phyloP scores from a whole-genome alignment of 2,888 invertebrate species.

The Calameuta idolon region DNA sequence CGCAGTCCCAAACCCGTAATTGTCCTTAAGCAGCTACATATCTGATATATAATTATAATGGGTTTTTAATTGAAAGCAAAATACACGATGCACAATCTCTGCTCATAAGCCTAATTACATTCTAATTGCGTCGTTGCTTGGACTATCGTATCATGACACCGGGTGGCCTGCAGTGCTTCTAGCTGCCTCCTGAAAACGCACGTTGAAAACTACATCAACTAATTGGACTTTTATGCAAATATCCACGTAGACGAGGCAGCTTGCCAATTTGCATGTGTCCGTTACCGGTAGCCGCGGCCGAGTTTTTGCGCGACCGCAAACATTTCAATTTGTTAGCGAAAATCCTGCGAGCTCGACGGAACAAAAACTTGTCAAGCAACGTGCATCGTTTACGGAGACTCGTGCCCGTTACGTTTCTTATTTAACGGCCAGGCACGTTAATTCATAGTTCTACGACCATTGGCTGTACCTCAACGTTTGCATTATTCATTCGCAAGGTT shows the following conservation, averaged over 20 bases:
- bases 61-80: background rate
- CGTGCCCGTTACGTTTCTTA: background rate
- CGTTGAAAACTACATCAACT: conserved; percentile 37
- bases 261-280: conserved; percentile 36
- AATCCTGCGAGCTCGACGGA: conserved; percentile 3
- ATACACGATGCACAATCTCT: background rate
- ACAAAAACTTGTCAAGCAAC: background rate
- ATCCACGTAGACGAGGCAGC: conserved; percentile 30
- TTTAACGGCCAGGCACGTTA: background rate
- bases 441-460: background rate
- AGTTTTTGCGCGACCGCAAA: conserved; percentile 15
- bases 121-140: background rate
- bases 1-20: background rate
- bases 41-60: background rate
- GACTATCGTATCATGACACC: background rate
- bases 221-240: conserved; percentile 43
- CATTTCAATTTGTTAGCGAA: conserved; percentile 22
- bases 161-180: background rate
- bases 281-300: conserved; percentile 16
- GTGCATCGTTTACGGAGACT: conserved; percentile 10
- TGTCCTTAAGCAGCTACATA: background rate
- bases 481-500: background rate
- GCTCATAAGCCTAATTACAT: conserved; percentile 2
- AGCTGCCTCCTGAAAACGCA: background rate
- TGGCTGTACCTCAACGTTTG: background rate